phyloP scores from a whole-genome alignment of 2,888 invertebrate species.

The Noctua janthina region DNA sequence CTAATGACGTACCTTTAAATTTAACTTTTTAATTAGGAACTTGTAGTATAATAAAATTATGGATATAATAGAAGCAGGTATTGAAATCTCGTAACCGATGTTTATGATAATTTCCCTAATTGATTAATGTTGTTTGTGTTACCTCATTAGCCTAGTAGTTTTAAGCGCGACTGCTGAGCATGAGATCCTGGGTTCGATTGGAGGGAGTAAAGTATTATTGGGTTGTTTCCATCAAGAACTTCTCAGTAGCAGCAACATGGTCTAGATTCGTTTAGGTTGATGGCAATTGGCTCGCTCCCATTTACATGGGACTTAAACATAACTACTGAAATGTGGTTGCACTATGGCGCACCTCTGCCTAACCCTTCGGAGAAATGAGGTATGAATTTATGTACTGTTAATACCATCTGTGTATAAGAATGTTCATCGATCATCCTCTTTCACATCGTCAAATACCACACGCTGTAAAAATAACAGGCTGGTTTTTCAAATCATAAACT shows the following conservation, averaged over 20 bases:
- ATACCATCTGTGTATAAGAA: neutral
- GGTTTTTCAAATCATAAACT: neutral
- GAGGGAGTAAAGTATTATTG: too few relatives aligned
- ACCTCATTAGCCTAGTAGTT: too few relatives aligned
- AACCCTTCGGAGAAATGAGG: neutral
- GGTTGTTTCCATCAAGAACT: too few relatives aligned
- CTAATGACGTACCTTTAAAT: slow-evolving; percentile 53
- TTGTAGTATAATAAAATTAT: neutral
- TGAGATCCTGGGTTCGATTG: too few relatives aligned
- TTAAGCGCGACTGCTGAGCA: too few relatives aligned
- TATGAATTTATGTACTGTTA: neutral
- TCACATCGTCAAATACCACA: neutral
- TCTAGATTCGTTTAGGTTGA: neutral
- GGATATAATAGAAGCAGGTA: neutral
- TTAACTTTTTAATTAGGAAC: slow-evolving; percentile 14
- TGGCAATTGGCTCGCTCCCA: neutral
- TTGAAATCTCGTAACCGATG: too few relatives aligned
- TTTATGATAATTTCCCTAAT: neutral
- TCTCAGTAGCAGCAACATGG: neutral
- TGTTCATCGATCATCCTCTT: neutral
- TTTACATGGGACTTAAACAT: neutral
- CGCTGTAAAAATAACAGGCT: neutral
- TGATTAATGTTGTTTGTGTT: too few relatives aligned
- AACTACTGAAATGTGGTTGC: neutral
- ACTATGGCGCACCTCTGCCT: neutral